A percentile compares a stretch with the other conserved stretches of the same genome.
These are phyloP conservation scores for Chloroceryle aenea DNA, from an alignment of 2,113 vertebrate species.

Conservation along the genomic window DNA sequence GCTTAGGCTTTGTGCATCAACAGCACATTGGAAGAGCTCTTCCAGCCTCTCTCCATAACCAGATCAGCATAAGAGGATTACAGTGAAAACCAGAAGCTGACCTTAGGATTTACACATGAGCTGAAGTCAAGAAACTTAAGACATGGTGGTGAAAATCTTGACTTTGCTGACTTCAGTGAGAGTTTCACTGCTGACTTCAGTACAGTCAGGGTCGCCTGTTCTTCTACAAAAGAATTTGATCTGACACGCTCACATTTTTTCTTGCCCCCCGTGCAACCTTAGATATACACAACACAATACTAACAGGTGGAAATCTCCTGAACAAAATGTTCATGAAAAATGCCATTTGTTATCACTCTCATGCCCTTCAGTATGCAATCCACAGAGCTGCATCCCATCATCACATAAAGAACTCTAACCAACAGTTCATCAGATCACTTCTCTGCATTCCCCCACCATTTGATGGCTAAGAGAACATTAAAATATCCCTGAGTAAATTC, in stretches of 20 bases:
- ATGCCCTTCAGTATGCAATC: neutral
- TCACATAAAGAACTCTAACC: neutral
- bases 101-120: neutral
- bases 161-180: neutral
- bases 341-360: neutral
- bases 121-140: neutral
- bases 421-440: neutral
- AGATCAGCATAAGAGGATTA: slow-evolving; percentile 29
- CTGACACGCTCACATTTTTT: neutral
- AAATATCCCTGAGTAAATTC: neutral
- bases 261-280: neutral
- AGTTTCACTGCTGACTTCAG: neutral
- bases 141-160: neutral
- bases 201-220: neutral
- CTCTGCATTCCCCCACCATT: neutral
- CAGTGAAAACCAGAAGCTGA: slow-evolving; percentile 36
- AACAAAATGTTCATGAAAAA: neutral
- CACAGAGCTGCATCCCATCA: neutral
- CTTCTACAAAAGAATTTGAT: neutral
- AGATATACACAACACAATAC: neutral
- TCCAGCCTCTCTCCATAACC: slow-evolving; percentile 28
- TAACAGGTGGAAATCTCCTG: neutral
- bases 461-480: neutral
- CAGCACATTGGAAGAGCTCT: neutral
- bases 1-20: neutral